These are phyloP conservation scores for Theocolax elegans DNA, from an alignment of 1,140 invertebrate genomes.

Conservation along the genomic window DNA sequence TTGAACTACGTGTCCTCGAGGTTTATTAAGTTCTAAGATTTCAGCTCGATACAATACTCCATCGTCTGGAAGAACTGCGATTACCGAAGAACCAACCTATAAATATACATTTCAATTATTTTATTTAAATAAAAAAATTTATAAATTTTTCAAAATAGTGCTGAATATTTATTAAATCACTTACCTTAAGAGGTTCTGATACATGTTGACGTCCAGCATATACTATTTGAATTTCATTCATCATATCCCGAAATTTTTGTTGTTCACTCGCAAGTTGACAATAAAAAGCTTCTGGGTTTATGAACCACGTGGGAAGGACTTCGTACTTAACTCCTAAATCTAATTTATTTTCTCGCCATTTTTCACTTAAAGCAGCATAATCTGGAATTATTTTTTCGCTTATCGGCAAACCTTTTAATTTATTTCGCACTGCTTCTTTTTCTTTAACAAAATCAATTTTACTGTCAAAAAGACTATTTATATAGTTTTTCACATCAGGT, in stretches of 20 bases:
- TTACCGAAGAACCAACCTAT: slow-evolving; percentile 70
- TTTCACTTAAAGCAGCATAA: slow-evolving; percentile 57
- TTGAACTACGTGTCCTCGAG: slow-evolving; percentile 71
- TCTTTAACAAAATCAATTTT: slow-evolving; percentile 46
- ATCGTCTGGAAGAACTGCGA: slow-evolving; percentile 77
- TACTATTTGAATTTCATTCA: slow-evolving; percentile 75
- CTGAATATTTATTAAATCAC: too few species aligned
- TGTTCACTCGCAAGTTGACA: slow-evolving; percentile 67
- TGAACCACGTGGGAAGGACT: slow-evolving; percentile 72
- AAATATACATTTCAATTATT: slow-evolving; percentile 46
- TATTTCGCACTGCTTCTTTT: slow-evolving; percentile 42
- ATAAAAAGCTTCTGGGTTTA: slow-evolving; percentile 77
- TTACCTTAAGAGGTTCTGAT: slow-evolving; percentile 51
- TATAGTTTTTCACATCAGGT: slow-evolving; percentile 35
- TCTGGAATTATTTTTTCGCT: slow-evolving; percentile 44
- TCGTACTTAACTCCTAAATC: slow-evolving; percentile 55
- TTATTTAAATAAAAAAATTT: slow-evolving; percentile 10
- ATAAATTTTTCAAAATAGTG: too few species aligned
- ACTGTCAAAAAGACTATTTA: slow-evolving; percentile 58
- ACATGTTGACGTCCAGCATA: slow-evolving; percentile 70
- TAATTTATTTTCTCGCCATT: slow-evolving; percentile 57
- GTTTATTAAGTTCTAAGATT: slow-evolving; percentile 69
- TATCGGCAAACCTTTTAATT: not conserved
- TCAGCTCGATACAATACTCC: slow-evolving; percentile 75
- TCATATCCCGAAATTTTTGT: slow-evolving; percentile 72